These are phyloP conservation scores for Smutsia gigantea DNA, from an alignment of 2,797 vertebrate species.

Conservation along the genomic window DNA sequence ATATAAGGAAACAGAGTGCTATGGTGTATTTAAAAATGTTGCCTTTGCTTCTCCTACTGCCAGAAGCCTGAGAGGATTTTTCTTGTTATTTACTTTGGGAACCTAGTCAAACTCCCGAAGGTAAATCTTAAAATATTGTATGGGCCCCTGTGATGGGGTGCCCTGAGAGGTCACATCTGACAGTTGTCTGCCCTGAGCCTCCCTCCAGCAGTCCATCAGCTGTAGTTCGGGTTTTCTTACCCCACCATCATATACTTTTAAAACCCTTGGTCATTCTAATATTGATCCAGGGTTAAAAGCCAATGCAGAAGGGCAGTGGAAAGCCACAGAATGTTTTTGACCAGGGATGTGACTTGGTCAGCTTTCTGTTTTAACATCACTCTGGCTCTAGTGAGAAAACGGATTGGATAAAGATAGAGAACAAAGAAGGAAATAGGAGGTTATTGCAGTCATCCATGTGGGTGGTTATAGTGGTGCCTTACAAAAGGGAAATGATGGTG, in stretches of 20 bases:
- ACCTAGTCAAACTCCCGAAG: background rate
- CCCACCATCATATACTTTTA: background rate
- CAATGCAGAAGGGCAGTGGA: background rate
- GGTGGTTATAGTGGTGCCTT: background rate
- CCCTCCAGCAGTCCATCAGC: background rate
- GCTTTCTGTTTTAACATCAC: background rate
- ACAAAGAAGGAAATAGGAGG: background rate
- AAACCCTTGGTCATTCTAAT: background rate
- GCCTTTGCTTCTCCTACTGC: background rate
- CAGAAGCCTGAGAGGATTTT: background rate
- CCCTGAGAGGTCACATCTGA: background rate
- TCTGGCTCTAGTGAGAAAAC: background rate
- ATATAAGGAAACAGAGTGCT: background rate
- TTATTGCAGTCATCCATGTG: rapidly evolving
- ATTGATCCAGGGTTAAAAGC: background rate
- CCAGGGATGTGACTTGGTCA: background rate
- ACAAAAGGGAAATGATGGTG: background rate
- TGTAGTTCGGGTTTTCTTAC: background rate
- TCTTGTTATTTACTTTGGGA: background rate
- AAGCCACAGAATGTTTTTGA: background rate
- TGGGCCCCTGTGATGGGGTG: background rate
- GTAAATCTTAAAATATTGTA: background rate
- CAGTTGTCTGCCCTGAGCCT: background rate
- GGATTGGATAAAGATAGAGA: background rate
- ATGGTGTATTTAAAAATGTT: background rate